Base-by-base conservation (phyloP, 1,140 invertebrate genomes). In the Drosophila tropicalis region DNA sequence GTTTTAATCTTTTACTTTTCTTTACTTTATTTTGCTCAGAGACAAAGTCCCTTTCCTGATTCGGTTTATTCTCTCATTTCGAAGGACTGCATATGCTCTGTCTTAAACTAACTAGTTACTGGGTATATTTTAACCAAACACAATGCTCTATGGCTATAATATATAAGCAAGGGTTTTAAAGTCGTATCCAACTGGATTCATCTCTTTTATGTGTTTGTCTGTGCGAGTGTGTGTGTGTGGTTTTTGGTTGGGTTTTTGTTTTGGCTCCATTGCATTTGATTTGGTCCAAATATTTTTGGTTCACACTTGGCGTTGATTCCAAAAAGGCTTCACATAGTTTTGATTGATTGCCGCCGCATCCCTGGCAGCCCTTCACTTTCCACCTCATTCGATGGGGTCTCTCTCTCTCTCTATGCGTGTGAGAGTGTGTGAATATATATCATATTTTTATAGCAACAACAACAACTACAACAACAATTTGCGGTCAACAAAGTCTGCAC, bases 401-500 rank as follows among this genome's bases (percentile, higher is more conserved):
- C n/a, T n/a, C n/a, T n/a, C n/a, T n/a, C 72, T 44, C 44, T 62
- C 71, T 66, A 67, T 75, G 65, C 64, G 51, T 64, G 72, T 34
- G 68, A 40, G 75, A 78, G 72, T 86, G 84, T 87, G 83, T 89
- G 83, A 87, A 87, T 87, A 83, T 80, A 85, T 83, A 89, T 89
- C 74, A 84, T 86, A 89, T 87, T 89, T 86, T 87, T 83, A 86
- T 87, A 70, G 72, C 76, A 57, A 68, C 56, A 40, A 67, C 67
- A 57, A 70, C 34, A 60, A 64, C 54, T 63, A 64, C 62, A 64
- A 62, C 73, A 76, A 75, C 75, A 70, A 68, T 76, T 79, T 87
- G 84, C 65, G 83, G 83, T 87, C 70, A 70, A 51, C 44, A 56
- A 67, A 86, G 79, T 83, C 84, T 89, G 83, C 79, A 82, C 67